phyloP scores from a whole-genome alignment of 2,888 invertebrate species.

The Heterodera filipjevi region DNA sequence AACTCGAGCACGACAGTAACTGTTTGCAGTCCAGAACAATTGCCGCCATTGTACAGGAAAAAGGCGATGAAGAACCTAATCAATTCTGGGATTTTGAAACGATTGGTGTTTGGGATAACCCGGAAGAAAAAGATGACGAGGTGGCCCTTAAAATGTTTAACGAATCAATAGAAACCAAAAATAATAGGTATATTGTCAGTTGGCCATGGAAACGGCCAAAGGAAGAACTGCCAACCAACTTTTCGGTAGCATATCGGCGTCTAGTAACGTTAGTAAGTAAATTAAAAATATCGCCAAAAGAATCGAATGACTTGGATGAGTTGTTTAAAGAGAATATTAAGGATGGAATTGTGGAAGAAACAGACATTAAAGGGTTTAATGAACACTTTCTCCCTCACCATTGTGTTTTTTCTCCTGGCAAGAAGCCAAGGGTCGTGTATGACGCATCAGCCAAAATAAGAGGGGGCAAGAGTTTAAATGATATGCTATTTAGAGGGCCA shows the following conservation, averaged over 20 bases:
- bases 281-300: not conserved
- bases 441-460: slow-evolving; percentile 10
- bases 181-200: not conserved
- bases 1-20: not conserved
- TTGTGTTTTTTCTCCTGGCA: not conserved
- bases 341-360: not conserved
- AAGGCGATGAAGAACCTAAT: not conserved
- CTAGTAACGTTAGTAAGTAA: not conserved
- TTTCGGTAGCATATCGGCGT: not conserved
- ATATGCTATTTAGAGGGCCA: slow-evolving; percentile 17
- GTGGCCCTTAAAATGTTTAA: not conserved
- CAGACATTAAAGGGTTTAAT: not conserved
- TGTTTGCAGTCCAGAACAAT: not conserved
- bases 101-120: slow-evolving; percentile 2
- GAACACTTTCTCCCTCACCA: slow-evolving; percentile 18
- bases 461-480: slow-evolving; percentile 16
- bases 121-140: slow-evolving; percentile 1
- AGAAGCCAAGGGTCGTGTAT: slow-evolving; percentile 22
- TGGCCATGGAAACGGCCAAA: slow-evolving; percentile 2
- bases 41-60: not conserved
- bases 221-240: not conserved
- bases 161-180: not conserved
- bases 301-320: not conserved
- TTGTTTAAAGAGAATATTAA: not conserved
- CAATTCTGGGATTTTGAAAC: slow-evolving; percentile 8